Conservation (phyloP, 2,797 vertebrate genomes). For the Eupleurogrammus muticus region DNA sequence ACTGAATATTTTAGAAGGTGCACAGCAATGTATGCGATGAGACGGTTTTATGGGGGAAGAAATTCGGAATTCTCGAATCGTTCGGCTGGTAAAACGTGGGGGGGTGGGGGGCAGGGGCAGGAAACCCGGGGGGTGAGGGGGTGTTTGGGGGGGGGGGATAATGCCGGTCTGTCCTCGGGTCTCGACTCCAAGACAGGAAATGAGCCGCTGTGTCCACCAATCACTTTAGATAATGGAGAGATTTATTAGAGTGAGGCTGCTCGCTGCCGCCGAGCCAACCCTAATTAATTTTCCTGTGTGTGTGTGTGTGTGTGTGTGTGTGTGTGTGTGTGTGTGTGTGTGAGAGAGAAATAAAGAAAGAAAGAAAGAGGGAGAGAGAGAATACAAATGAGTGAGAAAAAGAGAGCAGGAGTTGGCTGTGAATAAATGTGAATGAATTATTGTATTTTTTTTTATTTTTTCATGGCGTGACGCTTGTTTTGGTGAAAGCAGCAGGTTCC, state of each 20-base stretch:
- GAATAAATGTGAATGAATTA: slow-evolving; percentile 15
- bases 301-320: neutral
- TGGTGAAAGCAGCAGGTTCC: slow-evolving; percentile 36
- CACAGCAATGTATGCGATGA: no score
- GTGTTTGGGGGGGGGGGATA: no score
- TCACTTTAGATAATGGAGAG: slow-evolving; percentile 80
- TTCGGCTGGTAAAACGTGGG: no score
- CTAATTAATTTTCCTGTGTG: slow-evolving; percentile 75
- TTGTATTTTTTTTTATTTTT: no score
- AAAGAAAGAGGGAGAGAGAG: neutral
- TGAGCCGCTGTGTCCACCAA: slow-evolving; percentile 72
- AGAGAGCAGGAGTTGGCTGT: slow-evolving; percentile 8
- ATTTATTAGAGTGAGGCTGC: slow-evolving; percentile 78
- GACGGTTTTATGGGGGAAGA: no score
- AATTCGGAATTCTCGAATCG: no score
- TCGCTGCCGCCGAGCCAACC: slow-evolving; percentile 71
- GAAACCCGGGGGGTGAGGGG: no score
- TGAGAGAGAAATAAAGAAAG: neutral
- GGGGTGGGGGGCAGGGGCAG: no score
- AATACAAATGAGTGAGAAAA: slow-evolving; percentile 2
- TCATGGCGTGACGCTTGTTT: slow-evolving; percentile 20
- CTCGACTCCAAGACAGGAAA: slow-evolving; percentile 71
- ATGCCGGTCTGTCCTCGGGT: slow-evolving; percentile 50
- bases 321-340: neutral
- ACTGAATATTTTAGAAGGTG: no score